Conservation (phyloP, 2,888 invertebrate species). For the Taenaris catops region DNA sequence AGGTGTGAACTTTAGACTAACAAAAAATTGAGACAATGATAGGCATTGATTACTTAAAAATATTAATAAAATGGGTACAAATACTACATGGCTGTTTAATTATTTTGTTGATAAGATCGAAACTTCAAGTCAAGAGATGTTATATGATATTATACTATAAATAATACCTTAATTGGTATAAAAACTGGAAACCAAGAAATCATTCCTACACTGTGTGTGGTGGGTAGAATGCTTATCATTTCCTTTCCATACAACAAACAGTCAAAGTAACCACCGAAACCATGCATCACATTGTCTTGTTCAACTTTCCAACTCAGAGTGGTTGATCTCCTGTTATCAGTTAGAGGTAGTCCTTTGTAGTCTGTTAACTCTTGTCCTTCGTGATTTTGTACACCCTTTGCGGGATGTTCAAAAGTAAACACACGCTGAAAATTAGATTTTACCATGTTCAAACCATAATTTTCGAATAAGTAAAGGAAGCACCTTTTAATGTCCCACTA, state of each 20-base stretch:
- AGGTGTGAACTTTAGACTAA: too few relatives aligned
- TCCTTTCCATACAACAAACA: constrained; percentile 91
- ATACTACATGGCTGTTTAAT: too few relatives aligned
- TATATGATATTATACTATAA: background rate
- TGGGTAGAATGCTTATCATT: constrained; percentile 93
- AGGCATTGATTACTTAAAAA: too few relatives aligned
- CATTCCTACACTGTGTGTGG: constrained; percentile 94
- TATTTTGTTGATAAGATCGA: too few relatives aligned
- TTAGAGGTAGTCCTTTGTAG: constrained; percentile 84
- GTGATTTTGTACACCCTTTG: constrained; percentile 84
- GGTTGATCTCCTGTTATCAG: constrained; percentile 87
- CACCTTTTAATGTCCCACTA: too few relatives aligned
- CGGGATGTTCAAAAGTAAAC: constrained; percentile 96
- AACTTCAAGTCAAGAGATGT: too few relatives aligned
- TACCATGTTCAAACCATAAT: background rate
- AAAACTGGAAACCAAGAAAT: constrained; percentile 99
- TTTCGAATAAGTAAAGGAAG: too few relatives aligned
- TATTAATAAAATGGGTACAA: too few relatives aligned
- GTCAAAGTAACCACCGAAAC: constrained; percentile 98
- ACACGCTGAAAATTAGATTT: constrained; percentile 71
- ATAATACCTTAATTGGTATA: constrained; percentile 90
- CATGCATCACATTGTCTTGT: constrained; percentile 92
- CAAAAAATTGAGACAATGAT: too few relatives aligned
- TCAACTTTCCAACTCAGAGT: constrained; percentile 83
- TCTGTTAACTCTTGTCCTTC: constrained; percentile 81